Base-by-base conservation (phyloP, 1,140 invertebrate species). In the Rhizoglyphus robini region DNA sequence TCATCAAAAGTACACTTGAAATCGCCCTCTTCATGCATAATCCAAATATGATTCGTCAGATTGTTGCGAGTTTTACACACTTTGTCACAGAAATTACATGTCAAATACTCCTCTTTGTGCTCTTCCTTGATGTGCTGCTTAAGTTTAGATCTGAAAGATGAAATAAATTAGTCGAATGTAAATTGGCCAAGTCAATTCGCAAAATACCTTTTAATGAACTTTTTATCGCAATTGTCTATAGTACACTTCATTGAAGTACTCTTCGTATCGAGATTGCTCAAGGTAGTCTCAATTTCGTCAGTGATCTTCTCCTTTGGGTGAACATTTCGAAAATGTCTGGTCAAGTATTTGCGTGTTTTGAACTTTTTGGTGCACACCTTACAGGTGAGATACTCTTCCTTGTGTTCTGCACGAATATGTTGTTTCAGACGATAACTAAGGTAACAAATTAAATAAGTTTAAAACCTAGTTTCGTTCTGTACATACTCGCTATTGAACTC, bases 1-100 rank as follows among this genome's bases (percentile, higher is more conserved):
- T 60, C 30, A 34, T 60, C 58, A 60, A 60, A 60, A 3, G 58
- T 15, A 15, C 58, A 60, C 15, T n/a, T 13, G 15, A 29, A 60
- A n/a, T 60, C 58, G 11, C 58, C 58, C 15, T 60, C 58, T 60
- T 60, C 58, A 27, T 60, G 58, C 58, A 60, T 60, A 3, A 60
- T 60, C 58, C 58, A 60, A 32, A 60, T 60, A 27, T 60, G 58
- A 60, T 60, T 60, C 3, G 58, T 60, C 2, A 60, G 25, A 27
- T 34, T 60, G 27, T 60, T 60, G 1, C 58, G 27, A 15, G 58
- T 60, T 3, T 15, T 15, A 27, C 58, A 60, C 23, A 60, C 2
- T 60, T 60, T 60, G 29, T 60, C 58, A 27, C 58, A 60, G 36
- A 60, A 60, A 20, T 60, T 60, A 23, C 58, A 60, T 1, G 58